phyloP scores from a whole-genome alignment of 2,797 vertebrate species.

The Hydrophis major region DNA sequence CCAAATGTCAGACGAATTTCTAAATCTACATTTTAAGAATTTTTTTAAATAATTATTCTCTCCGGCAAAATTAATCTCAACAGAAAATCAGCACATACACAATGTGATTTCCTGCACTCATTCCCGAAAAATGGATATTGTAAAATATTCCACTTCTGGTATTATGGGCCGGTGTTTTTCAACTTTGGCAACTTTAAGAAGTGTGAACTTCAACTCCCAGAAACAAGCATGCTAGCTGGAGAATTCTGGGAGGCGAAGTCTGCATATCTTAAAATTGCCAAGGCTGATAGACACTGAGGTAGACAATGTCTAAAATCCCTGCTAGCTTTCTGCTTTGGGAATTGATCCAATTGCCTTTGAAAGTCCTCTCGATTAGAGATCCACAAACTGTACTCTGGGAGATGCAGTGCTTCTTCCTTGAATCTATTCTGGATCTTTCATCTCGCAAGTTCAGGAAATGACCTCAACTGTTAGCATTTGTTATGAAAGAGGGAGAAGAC shows the following conservation, averaged over 20 bases:
- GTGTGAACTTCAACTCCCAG: background rate
- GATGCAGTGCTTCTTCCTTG: background rate
- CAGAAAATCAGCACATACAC: background rate
- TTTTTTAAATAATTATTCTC: background rate
- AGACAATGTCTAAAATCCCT: background rate
- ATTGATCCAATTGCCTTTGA: background rate
- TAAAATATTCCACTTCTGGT: background rate
- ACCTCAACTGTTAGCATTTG: background rate
- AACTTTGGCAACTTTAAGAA: background rate
- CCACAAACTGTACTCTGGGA: background rate
- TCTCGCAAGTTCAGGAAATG: too few species aligned
- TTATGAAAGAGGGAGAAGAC: background rate
- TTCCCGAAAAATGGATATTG: background rate
- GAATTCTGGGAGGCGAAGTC: background rate
- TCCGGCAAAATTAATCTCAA: background rate
- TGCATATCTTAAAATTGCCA: background rate
- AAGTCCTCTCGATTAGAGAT: background rate
- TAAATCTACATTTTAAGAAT: background rate
- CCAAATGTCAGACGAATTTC: background rate
- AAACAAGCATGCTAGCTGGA: background rate
- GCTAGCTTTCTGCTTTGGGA: background rate
- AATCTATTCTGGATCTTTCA: background rate
- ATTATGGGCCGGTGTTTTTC: background rate
- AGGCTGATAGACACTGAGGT: background rate
- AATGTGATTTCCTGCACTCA: background rate